Evolutionary conservation across 2,888 invertebrate species (phyloP).

Genomic region (Lypha dubia): DNA sequence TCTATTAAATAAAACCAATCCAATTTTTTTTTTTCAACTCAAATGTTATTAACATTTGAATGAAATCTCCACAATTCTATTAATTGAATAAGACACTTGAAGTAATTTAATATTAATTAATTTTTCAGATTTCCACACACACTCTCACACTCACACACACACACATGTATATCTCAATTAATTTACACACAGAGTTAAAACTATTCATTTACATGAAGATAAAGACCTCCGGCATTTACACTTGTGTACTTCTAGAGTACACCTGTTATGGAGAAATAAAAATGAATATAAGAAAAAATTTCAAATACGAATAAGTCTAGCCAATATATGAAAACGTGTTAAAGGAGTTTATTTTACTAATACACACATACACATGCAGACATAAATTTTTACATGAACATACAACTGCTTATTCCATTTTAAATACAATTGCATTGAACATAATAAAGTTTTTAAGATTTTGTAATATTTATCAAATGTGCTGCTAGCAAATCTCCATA

Average conservation of each 20-base stretch:
- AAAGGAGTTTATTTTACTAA: conserved; percentile 50
- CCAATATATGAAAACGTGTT: conserved; percentile 64
- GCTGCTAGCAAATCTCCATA: conserved; percentile 32
- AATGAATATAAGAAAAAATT: neutral
- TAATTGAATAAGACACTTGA: conserved; percentile 68
- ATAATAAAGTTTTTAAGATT: conserved; percentile 47
- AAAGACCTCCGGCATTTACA: neutral
- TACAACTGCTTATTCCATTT: conserved; percentile 26
- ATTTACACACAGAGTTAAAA: neutral
- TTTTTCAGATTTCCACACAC: conserved; percentile 23
- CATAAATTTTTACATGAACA: neutral
- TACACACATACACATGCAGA: neutral
- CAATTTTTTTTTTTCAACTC: neutral
- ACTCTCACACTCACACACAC: no score
- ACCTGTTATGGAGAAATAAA: conserved; percentile 1
- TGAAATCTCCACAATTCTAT: conserved; percentile 8
- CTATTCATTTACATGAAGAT: neutral
- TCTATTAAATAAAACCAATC: neutral
- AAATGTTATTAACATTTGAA: conserved; percentile 25
- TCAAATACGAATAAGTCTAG: neutral
- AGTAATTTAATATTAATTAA: conserved; percentile 69
- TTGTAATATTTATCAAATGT: conserved; percentile 9
- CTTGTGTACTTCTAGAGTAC: neutral
- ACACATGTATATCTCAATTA: neutral
- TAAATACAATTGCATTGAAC: conserved; percentile 54